A percentile compares a stretch with the other conserved stretches of the same genome.
phyloP scores from a whole-genome alignment of 2,797 vertebrate species.

The Cirrhinus molitorella region DNA sequence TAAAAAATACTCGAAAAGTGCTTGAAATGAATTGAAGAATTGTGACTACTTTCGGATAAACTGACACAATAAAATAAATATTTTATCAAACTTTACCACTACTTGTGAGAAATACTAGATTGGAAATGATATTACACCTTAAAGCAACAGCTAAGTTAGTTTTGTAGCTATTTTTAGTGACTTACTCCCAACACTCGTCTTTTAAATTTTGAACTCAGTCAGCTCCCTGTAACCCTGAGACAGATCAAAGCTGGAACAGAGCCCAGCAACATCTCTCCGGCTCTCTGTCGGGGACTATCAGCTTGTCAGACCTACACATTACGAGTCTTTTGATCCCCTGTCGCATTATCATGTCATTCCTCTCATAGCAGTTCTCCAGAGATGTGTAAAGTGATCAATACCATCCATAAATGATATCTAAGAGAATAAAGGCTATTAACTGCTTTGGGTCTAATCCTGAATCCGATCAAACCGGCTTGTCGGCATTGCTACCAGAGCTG shows the following conservation, averaged over 20 bases:
- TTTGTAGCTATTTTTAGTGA: background rate
- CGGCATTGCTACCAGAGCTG: constrained; percentile 62
- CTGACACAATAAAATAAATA: too few species aligned
- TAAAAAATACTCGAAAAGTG: too few species aligned
- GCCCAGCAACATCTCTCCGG: constrained; percentile 20
- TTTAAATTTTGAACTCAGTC: constrained; percentile 41
- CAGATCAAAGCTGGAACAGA: constrained; percentile 51
- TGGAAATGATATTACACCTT: background rate
- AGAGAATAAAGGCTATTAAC: constrained; percentile 74
- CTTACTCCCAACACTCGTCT: constrained; percentile 12
- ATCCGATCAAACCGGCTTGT: constrained; percentile 65
- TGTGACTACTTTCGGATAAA: too few species aligned
- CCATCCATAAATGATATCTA: constrained; percentile 72
- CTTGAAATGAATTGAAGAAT: too few species aligned
- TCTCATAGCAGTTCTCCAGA: constrained; percentile 62
- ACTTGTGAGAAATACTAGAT: background rate
- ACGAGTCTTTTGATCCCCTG: constrained; percentile 68
- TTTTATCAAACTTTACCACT: background rate
- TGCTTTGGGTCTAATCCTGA: constrained; percentile 69
- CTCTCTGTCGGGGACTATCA: constrained; percentile 12
- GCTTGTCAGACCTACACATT: constrained; percentile 4
- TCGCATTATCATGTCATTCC: constrained; percentile 67
- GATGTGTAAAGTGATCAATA: constrained; percentile 72
- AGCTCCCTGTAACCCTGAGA: constrained; percentile 33
- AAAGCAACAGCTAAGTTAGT: background rate